Percentiles rank a stretch among this genome's conserved stretches.
Evolutionary conservation across 30 jellyfish, hydroid and myxozoan genomes (phyloP).

Genomic region (Mastigias papua): DNA sequence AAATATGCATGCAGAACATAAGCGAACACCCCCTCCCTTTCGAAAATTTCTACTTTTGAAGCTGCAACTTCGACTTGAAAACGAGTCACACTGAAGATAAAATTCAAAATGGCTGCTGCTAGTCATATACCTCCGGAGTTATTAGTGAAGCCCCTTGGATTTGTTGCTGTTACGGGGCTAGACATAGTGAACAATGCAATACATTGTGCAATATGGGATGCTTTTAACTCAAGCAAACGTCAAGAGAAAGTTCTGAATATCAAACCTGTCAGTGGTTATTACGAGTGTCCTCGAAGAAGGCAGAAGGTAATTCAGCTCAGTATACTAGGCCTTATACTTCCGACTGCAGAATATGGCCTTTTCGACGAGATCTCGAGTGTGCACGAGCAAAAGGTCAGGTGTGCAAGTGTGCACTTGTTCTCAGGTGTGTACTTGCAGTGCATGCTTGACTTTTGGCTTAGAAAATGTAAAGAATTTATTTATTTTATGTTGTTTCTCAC

Average conservation of each 20-base stretch:
- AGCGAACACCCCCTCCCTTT: background rate
- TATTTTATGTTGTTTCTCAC: too few species aligned
- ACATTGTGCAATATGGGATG: conserved; percentile 97
- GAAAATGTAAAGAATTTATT: too few species aligned
- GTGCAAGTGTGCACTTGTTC: too few species aligned
- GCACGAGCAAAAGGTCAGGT: too few species aligned
- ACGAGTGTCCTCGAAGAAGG: conserved; percentile 86
- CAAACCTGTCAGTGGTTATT: conserved; percentile 87
- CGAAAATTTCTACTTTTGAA: background rate
- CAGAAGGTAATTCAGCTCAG: too few species aligned
- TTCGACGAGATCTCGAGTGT: too few species aligned
- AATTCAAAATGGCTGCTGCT: conserved; percentile 56
- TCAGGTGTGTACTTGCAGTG: too few species aligned
- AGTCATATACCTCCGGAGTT: conserved; percentile 86
- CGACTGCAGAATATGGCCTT: too few species aligned
- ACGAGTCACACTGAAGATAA: conserved; percentile 8
- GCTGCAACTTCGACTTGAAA: background rate
- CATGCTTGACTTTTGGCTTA: too few species aligned
- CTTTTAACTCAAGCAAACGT: conserved; percentile 86
- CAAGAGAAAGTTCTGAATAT: conserved; percentile 89
- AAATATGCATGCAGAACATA: background rate
- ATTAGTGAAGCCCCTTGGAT: conserved; percentile 85
- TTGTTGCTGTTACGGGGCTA: conserved; percentile 91
- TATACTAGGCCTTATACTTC: too few species aligned
- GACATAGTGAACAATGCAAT: conserved; percentile 89